Evolutionary conservation across 1,140 invertebrate species (phyloP).

Genomic region (Camponotus pennsylvanicus): DNA sequence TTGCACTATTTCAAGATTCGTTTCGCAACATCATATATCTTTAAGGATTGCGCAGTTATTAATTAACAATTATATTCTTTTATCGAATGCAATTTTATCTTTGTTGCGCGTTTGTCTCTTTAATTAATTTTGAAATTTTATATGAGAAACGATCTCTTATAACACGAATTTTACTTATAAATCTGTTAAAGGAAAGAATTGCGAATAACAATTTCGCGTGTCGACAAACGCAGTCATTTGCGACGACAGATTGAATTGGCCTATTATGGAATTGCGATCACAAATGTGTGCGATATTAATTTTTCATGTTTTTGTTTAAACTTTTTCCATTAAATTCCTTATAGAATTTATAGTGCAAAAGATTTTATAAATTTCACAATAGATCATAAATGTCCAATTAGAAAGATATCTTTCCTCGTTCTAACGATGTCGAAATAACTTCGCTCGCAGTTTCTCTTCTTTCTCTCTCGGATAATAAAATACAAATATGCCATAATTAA

Average conservation of each 20-base stretch:
- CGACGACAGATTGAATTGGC: not conserved
- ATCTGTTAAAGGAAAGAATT: conserved; percentile 27
- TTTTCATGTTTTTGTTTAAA: conserved; percentile 8
- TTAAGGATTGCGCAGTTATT: not conserved
- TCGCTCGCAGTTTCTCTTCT: not conserved
- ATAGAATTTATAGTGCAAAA: not conserved
- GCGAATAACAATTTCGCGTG: conserved; percentile 43
- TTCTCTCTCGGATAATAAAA: conserved; percentile 4
- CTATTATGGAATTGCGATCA: not conserved
- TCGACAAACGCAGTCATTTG: conserved; percentile 32
- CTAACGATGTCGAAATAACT: conserved; percentile 13
- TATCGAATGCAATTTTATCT: not conserved
- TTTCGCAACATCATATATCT: not conserved
- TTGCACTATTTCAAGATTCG: not conserved
- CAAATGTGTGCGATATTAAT: not conserved
- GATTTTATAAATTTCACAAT: not conserved
- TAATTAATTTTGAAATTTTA: conserved; percentile 45
- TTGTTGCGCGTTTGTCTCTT: not conserved
- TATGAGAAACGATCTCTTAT: not conserved
- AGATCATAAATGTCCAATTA: not conserved
- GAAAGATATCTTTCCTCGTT: not conserved
- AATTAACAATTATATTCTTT: not conserved
- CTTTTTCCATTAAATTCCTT: not conserved
- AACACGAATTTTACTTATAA: conserved; percentile 29
- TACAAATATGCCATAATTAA: conserved; percentile 14